Evolutionary conservation across 2,888 invertebrate species (phyloP), one percentile per base, ranked within the genome.

Genomic region (Drosophila greeni): DNA sequence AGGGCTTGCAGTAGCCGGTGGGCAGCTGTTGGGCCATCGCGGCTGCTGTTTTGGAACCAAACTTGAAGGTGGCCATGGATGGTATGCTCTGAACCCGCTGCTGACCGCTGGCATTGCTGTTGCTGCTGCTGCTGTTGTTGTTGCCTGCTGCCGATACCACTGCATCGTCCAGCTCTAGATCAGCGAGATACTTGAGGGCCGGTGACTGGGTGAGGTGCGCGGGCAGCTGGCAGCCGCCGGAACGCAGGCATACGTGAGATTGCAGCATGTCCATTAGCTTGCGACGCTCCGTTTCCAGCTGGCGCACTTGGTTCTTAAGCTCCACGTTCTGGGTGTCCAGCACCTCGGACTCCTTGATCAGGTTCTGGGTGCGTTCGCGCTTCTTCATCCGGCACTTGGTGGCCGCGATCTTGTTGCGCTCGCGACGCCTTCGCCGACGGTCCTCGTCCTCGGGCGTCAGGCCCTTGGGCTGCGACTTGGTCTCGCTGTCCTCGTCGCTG

Each of bases 331-430:
- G 95, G 58, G 92, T 93, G 88, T 96, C 96, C 67, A 96, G 89
- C 52, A 93, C 92, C 88, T 96, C 96, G 53, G 96, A 95, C 90
- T 97, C 96, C 70, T 93, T 93, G 76, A 96, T 94, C 75, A 97
- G 90, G 86, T 95, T 95, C 78, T 93, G 93, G 2, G 96, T 96
- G 74, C 95, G 92, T 87, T 96, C 96, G 37, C 97, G 93, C 88
- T 97, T 97, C 91, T 97, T 97, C 91, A 97, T 92, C 74, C 97
- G 92, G 87, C 97, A 97, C 89, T 97, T 97, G 12, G 97, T 97
- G 64, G 97, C 97, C 53, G 97, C 97, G 73, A 97, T 95, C 90
- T 97, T 97, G 89, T 97, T 97, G 77, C 97, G 91, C 89, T 97
- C 97, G 82, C 97, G 92, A 85, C 97, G 91, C 60, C 96, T 91